These are phyloP conservation scores for Heptranchias perlo DNA, from an alignment of 2,113 vertebrate species.

Conservation along the genomic window DNA sequence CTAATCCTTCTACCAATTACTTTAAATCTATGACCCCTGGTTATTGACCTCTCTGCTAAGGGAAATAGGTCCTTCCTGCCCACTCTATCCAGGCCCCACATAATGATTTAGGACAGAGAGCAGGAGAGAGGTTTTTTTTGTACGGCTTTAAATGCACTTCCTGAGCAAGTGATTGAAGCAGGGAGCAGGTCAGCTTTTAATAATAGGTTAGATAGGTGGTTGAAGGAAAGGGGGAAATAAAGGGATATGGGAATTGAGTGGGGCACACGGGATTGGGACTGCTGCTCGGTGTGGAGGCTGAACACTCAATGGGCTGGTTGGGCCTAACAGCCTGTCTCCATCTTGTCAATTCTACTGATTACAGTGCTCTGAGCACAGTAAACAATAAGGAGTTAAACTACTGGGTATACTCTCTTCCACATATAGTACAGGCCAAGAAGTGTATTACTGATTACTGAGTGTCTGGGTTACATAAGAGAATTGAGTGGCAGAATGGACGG, in stretches of 20 bases:
- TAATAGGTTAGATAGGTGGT: not conserved
- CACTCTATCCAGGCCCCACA: no score
- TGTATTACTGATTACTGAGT: not conserved
- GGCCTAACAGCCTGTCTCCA: not conserved
- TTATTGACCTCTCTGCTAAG: no score
- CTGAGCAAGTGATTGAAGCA: not conserved
- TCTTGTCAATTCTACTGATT: not conserved
- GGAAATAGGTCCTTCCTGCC: no score
- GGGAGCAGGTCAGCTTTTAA: not conserved
- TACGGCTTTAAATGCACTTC: not conserved
- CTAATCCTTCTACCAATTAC: no score
- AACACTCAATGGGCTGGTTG: not conserved
- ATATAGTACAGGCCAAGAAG: not conserved
- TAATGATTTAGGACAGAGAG: not conserved
- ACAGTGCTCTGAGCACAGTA: not conserved
- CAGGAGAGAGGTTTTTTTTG: no score
- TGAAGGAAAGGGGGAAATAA: not conserved
- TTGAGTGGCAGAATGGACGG: not conserved
- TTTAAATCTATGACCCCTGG: no score
- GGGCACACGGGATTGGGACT: not conserved
- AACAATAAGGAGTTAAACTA: not conserved
- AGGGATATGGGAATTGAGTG: not conserved
- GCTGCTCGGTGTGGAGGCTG: not conserved
- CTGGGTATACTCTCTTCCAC: not conserved
- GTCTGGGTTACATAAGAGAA: not conserved